Evolutionary conservation across 2,113 vertebrate species (phyloP), one percentile per base, ranked within the genome.

Genomic region (Eulemur rufifrons): DNA sequence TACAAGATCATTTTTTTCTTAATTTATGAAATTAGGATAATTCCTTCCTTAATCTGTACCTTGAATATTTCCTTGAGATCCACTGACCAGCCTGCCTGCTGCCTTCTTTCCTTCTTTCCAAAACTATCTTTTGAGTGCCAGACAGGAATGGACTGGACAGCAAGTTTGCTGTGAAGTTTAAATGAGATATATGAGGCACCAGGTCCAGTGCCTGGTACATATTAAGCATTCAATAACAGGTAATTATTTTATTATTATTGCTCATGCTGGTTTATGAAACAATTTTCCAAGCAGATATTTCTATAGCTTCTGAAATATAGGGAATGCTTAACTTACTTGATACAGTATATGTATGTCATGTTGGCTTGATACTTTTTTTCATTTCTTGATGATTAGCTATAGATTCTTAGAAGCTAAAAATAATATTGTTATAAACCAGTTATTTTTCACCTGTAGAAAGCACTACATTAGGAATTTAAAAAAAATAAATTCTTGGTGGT

Each of bases 401-500:
- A 94, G 39, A 71, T 77, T 82, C 34, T 74, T 87, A 86, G 18
- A 59, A 68, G 18, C 18, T 69, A 94, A 93, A 94, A 88, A 92
- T 54, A 63, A 56, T 63, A 63, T n/a, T 84, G 23, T 1, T 29
- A 76, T 3, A 82, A 76, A 27, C 6, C 10, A 59, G 59, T 85
- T 87, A 21, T 8, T 63, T 66, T 96, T 94, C 50, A 93, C 52
- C 74, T 84, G 20, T 29, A 39, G 56, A 83, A 88, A 59, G 32
- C 3, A 54, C 8, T 47, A 50, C 3, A 37, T 87, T 61, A 86
- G 27, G 37, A 69, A 77, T 71, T 78, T 66, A 37, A 23, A 91
- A 95, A 95, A 91, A 92, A 88, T 80, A 94, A 95, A 80, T 86
- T 89, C 39, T 69, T 76, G 5, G 32, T 91, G 59, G 47, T 83